Conservation (phyloP, 1,140 invertebrate species). For the Drosophila simulans region DNA sequence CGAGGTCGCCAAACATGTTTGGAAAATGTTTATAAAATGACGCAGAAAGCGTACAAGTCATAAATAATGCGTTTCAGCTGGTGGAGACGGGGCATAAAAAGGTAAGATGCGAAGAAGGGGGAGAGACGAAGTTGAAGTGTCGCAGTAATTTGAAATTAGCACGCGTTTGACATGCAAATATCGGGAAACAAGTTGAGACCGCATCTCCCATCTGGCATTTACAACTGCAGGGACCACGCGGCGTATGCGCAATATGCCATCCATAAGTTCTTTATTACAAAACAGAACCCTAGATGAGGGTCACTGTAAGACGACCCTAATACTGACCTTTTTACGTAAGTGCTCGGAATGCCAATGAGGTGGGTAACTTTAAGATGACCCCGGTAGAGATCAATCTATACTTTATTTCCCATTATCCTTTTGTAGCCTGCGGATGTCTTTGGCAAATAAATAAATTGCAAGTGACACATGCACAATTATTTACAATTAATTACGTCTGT, state of each 20-base stretch:
- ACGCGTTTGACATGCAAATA: conserved; percentile 81
- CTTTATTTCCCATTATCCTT: conserved; percentile 1
- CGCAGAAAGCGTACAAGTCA: conserved; percentile 80
- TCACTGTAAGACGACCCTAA: conserved; percentile 13
- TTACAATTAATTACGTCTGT: conserved; percentile 73
- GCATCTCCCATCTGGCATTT: conserved; percentile 37
- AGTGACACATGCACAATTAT: conserved; percentile 73
- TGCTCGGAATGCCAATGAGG: conserved; percentile 22
- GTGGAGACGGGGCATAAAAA: neutral
- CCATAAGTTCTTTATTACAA: neutral
- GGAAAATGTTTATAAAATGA: conserved; percentile 83
- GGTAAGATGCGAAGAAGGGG: neutral
- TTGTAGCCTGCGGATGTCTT: conserved; percentile 21
- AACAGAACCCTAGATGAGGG: conserved; percentile 10
- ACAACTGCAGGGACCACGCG: conserved; percentile 12
- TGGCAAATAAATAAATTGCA: conserved; percentile 71
- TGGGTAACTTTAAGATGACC: conserved; percentile 2
- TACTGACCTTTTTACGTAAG: conserved; percentile 8
- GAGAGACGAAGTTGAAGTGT: conserved; percentile 41
- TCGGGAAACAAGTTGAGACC: conserved; percentile 41
- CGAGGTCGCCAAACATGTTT: conserved; percentile 63
- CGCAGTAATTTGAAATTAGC: conserved; percentile 78
- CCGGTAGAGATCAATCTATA: conserved; percentile 7
- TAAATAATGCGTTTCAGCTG: conserved; percentile 72
- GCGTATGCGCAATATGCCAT: conserved; percentile 40